Percentiles rank a stretch among this genome's conserved stretches.
Conservation (phyloP, 2,888 invertebrate species). For the Pegoplata infirma region DNA sequence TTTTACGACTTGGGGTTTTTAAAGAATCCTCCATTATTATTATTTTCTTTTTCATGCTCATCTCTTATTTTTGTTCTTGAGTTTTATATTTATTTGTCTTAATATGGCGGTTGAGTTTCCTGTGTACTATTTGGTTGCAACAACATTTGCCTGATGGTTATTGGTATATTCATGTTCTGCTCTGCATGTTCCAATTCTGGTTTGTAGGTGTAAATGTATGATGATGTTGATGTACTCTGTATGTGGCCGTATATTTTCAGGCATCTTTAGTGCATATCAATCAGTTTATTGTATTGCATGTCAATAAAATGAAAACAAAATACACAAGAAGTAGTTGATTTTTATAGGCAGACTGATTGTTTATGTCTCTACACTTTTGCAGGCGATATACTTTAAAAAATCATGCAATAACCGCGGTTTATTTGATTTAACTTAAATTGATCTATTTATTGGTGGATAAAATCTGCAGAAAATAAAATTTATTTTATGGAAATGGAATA, state of each 20-base stretch:
- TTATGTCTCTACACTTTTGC: too few species aligned
- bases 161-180: too few species aligned
- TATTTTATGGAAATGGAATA: too few species aligned
- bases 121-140: neutral
- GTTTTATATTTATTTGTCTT: conserved; percentile 41
- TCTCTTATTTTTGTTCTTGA: conserved; percentile 1
- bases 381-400: too few species aligned
- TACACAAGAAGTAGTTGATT: too few species aligned
- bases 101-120: conserved; percentile 20
- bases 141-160: conserved; percentile 27
- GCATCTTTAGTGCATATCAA: conserved; percentile 54
- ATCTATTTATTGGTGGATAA: too few species aligned
- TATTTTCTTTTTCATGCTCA: neutral
- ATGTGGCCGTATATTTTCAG: conserved; percentile 46
- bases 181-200: too few species aligned
- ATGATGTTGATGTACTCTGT: conserved; percentile 9
- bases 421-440: too few species aligned
- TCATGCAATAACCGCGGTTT: too few species aligned
- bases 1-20: conserved; percentile 35
- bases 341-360: too few species aligned
- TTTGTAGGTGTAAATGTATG: neutral
- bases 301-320: too few species aligned
- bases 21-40: conserved; percentile 13
- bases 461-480: too few species aligned
- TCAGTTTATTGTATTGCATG: conserved; percentile 49